phyloP scores from a whole-genome alignment of 2,797 vertebrate genomes.

The Lindbergichthys nudifrons region DNA sequence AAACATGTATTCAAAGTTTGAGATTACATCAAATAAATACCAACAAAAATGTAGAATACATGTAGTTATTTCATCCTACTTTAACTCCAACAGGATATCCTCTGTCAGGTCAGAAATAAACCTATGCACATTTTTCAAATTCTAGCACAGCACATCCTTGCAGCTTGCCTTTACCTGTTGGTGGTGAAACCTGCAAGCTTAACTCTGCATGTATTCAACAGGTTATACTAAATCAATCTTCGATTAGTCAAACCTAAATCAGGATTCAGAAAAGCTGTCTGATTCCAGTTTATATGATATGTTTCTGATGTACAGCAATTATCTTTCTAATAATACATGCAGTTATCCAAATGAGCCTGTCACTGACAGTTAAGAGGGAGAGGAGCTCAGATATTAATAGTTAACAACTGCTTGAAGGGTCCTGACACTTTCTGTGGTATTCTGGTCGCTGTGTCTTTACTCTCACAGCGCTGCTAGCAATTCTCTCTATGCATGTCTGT shows the following conservation, averaged over 20 bases:
- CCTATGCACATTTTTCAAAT: not conserved
- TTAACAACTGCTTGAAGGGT: slow-evolving; percentile 41
- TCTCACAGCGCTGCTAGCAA: not conserved
- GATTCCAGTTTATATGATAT: not conserved
- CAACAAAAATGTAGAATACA: not conserved
- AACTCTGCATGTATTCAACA: not conserved
- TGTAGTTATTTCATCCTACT: not conserved
- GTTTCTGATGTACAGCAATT: not conserved
- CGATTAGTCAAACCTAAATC: not conserved
- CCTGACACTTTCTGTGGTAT: slow-evolving; percentile 15
- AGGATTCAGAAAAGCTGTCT: not conserved
- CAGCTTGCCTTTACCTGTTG: not conserved
- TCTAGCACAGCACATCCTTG: not conserved
- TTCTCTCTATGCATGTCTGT: not conserved
- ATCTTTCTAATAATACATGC: slow-evolving; percentile 17
- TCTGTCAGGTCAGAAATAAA: not conserved
- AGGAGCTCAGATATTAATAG: slow-evolving; percentile 52
- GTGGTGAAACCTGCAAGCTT: not conserved
- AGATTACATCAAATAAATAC: too few species aligned
- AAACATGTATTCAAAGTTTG: not conserved
- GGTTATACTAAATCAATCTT: not conserved
- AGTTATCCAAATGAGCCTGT: not conserved
- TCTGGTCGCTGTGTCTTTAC: not conserved
- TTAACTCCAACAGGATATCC: too few species aligned
- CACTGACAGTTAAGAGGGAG: slow-evolving; percentile 6